Base-by-base conservation (phyloP, 2,888 invertebrate genomes). In the Nemoura dubitans region DNA sequence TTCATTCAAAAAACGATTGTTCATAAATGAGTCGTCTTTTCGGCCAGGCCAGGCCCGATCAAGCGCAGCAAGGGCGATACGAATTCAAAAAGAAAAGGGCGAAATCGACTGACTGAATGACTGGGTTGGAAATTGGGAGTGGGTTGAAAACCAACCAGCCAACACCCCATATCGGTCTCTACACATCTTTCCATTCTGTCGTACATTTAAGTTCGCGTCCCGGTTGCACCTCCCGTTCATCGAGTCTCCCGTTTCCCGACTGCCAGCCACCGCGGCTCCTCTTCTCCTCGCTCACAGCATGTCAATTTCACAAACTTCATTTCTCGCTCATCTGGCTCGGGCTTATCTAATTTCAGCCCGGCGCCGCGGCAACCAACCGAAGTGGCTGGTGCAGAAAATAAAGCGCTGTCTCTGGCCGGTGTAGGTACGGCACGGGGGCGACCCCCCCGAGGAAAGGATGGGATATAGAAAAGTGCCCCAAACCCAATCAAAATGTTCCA, bases 281-380 rank as follows among this genome's bases (percentile, higher is more conserved):
- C 28, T 7, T 3, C n/a, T n/a, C 78, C 43, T 76, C 76, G 29
- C 85, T 85, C 82, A 27, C 86, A 78, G 86, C 86, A 85, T 86
- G 88, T 88, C 88, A 88, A 88, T 87, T 88, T 87, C 87, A 87
- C 87, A 87, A 88, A 88, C 88, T 87, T 88, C 86, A 85, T 88
- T 88, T 86, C 87, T 86, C 86, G 86, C 86, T 88, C 88, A 88
- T 88, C 88, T 88, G 86, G 87, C 86, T 87, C 85, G 85, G 84
- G 87, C 87, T 88, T 87, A 88, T 88, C 88, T 87, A 87, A 88
- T 88, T 87, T 87, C 82, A 85, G 80, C 87, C 42, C 83, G 36
- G 30, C 81, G 29, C 80, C 26, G 76, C 43, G 83, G 42, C 81
- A 80, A 86, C 59, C 30, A 86, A 86, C 84, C 76, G 27, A 84